Evolutionary conservation across 2,888 invertebrate species (phyloP).

Genomic region (Drosophila fungiperda): DNA sequence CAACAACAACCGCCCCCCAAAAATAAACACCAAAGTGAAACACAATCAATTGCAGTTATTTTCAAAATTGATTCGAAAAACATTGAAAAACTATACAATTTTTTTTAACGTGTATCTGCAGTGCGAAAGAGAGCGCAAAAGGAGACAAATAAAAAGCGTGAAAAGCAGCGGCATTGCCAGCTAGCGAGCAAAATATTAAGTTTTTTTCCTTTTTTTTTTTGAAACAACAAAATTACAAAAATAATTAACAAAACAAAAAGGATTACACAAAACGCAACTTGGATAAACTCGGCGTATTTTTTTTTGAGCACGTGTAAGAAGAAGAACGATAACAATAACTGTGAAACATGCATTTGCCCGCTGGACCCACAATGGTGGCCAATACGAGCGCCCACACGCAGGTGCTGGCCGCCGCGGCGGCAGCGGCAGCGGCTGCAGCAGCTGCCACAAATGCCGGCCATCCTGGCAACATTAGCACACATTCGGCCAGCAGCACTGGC

Average conservation of each 20-base stretch:
- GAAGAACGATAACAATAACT: neutral
- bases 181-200: slow-evolving; percentile 29
- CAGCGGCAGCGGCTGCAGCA: slow-evolving; percentile 51
- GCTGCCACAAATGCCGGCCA: slow-evolving; percentile 42
- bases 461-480: slow-evolving; percentile 62
- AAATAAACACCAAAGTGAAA: neutral
- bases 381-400: slow-evolving; percentile 70
- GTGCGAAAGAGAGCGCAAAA: slow-evolving; percentile 2
- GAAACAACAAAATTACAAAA: neutral
- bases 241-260: slow-evolving; percentile 18
- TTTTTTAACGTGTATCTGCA: slow-evolving; percentile 46
- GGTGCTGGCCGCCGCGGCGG: slow-evolving; percentile 66
- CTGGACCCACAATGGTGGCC: slow-evolving; percentile 84
- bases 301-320: slow-evolving; percentile 52
- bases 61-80: slow-evolving; percentile 3
- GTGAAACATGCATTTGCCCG: slow-evolving; percentile 83
- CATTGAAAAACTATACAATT: neutral
- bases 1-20: neutral
- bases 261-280: slow-evolving; percentile 36
- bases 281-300: slow-evolving; percentile 36
- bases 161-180: slow-evolving; percentile 51
- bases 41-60: slow-evolving; percentile 2
- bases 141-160: slow-evolving; percentile 15
- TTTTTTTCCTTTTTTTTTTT: slow-evolving; percentile 26
- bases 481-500: slow-evolving; percentile 70